Conservation (phyloP, 1,140 invertebrate species). For the Brachionus plicatilis region DNA sequence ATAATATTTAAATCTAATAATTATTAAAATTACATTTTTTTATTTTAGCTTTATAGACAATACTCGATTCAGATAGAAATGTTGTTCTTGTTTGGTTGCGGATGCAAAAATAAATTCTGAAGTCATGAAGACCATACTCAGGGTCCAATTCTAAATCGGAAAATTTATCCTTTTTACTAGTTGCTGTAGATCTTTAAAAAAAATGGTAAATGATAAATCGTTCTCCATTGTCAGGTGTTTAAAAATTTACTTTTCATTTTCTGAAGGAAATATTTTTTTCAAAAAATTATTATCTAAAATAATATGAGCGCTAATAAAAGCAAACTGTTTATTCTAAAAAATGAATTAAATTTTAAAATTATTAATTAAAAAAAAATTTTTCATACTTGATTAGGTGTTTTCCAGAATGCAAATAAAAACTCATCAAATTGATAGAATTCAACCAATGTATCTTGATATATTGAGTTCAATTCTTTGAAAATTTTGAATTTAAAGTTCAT, state of each 20-base stretch:
- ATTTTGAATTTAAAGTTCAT: background rate
- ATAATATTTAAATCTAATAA: background rate
- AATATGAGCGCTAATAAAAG: conserved; percentile 2
- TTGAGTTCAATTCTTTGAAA: background rate
- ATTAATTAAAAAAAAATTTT: too few species aligned
- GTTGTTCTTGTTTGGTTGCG: conserved; percentile 13
- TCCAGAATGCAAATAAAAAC: conserved; percentile 21
- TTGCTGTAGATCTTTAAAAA: background rate
- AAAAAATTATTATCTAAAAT: background rate
- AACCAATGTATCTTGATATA: background rate
- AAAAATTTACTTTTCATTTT: background rate
- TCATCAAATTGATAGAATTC: background rate
- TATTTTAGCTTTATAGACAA: background rate
- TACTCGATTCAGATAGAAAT: background rate
- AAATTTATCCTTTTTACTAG: background rate
- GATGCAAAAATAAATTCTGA: background rate
- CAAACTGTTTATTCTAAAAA: background rate
- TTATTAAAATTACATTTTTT: background rate
- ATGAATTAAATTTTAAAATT: background rate
- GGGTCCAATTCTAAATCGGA: background rate
- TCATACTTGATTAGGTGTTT: background rate
- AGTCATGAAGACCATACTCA: conserved; percentile 9
- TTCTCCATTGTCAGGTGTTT: too few species aligned
- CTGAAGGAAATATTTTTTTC: background rate
- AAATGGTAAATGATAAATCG: background rate